phyloP scores from a whole-genome alignment of 2,113 vertebrate genomes.

The Nipponia nippon region DNA sequence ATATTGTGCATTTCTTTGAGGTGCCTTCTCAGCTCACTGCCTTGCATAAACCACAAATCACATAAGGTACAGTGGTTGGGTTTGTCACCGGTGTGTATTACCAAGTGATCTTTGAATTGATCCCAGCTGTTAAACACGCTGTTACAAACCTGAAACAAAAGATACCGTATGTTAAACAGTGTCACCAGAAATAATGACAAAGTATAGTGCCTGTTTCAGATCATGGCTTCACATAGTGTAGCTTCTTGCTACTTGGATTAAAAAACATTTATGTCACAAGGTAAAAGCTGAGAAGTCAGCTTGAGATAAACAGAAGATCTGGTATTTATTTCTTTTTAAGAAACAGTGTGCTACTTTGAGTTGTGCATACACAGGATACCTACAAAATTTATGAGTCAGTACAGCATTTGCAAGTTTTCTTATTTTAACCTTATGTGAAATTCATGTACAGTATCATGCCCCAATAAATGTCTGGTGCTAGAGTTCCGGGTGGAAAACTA shows the following conservation, averaged over 20 bases:
- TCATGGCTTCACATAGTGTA: background rate
- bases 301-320: background rate
- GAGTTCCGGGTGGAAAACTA: background rate
- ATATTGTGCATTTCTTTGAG: conserved; percentile 84
- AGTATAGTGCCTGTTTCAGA: background rate
- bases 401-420: background rate
- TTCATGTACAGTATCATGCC: background rate
- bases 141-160: conserved; percentile 88
- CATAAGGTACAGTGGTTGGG: conserved; percentile 97
- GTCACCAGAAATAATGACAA: background rate
- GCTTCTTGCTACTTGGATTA: background rate
- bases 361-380: background rate
- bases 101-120: conserved; percentile 96
- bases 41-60: conserved; percentile 96
- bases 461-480: background rate
- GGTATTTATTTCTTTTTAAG: background rate
- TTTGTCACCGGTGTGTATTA: conserved; percentile 94
- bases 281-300: background rate
- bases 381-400: background rate
- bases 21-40: conserved; percentile 86
- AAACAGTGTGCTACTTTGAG: background rate
- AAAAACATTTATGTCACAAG: background rate
- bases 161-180: background rate
- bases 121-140: conserved; percentile 99
- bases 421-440: background rate